These are phyloP conservation scores for Parnassius orleans DNA, from an alignment of 2,888 invertebrate species.

Conservation along the genomic window DNA sequence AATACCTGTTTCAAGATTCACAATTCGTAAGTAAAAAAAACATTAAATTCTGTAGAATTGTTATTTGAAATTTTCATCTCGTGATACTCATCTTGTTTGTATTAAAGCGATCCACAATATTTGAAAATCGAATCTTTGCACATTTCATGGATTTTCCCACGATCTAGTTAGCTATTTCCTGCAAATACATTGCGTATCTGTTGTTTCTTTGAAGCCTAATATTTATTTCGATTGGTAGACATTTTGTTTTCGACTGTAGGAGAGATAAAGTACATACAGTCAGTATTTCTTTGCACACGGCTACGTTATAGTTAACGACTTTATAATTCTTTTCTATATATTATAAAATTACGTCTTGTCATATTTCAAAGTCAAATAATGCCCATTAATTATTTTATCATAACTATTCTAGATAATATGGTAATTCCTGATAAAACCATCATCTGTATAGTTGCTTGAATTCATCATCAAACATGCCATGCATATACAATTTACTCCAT, in stretches of 20 bases:
- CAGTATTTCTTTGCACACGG: too few relatives aligned
- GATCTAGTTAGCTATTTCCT: conserved; percentile 11
- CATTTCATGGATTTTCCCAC: conserved; percentile 15
- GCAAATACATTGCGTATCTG: conserved; percentile 6
- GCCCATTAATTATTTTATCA: too few relatives aligned
- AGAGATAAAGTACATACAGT: neutral
- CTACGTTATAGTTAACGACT: too few relatives aligned
- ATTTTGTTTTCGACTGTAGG: conserved; percentile 14
- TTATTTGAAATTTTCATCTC: conserved; percentile 8
- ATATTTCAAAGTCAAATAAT: too few relatives aligned
- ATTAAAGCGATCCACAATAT: neutral
- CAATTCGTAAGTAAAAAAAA: neutral
- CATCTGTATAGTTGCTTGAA: conserved; percentile 17
- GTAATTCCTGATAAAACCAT: conserved; percentile 12
- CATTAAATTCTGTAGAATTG: neutral
- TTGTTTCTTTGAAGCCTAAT: conserved; percentile 17
- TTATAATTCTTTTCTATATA: too few relatives aligned
- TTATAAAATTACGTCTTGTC: too few relatives aligned
- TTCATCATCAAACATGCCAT: conserved; percentile 16
- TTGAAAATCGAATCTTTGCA: neutral
- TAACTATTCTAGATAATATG: conserved; percentile 3
- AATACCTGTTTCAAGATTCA: neutral
- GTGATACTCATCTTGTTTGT: conserved; percentile 13
- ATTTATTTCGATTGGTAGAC: conserved; percentile 13
- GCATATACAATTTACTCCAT: conserved; percentile 16